A percentile compares a stretch with the other conserved stretches of the same genome.
phyloP scores from a whole-genome alignment of 2,113 vertebrate species.

The Chroicocephalus ridibundus region DNA sequence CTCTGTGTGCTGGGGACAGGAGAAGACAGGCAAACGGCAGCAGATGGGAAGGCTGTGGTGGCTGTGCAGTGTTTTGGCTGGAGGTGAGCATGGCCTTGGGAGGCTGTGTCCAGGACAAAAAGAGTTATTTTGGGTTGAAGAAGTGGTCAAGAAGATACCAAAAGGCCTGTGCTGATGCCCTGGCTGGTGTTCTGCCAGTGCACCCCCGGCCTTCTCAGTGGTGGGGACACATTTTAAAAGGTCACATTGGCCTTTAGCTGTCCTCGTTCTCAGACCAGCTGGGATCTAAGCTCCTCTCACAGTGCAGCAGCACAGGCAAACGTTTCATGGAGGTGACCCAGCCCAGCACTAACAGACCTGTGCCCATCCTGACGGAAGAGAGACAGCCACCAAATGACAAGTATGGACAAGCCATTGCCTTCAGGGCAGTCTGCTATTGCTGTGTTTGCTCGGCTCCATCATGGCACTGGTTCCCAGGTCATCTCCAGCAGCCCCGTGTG shows the following conservation, averaged over 20 bases:
- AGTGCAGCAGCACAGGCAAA: background rate
- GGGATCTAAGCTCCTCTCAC: background rate
- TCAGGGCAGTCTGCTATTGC: background rate
- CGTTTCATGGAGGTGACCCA: background rate
- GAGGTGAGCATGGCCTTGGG: background rate
- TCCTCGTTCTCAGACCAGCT: background rate
- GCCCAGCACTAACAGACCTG: background rate
- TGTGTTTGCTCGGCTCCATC: background rate
- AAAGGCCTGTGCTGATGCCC: background rate
- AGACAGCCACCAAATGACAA: background rate
- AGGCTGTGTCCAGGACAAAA: background rate
- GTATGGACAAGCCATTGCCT: background rate
- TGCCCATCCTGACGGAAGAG: background rate
- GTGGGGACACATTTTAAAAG: background rate
- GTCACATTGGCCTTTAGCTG: background rate
- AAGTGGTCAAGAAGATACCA: background rate
- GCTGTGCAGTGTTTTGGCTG: background rate
- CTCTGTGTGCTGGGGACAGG: background rate
- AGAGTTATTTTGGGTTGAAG: background rate
- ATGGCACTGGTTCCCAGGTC: background rate
- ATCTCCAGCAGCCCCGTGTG: background rate
- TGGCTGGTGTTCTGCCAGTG: fast-evolving
- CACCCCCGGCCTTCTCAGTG: background rate
- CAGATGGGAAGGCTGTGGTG: background rate
- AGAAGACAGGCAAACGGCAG: background rate